phyloP scores from a whole-genome alignment of 1,140 invertebrate genomes.

The Solenopsis invicta region DNA sequence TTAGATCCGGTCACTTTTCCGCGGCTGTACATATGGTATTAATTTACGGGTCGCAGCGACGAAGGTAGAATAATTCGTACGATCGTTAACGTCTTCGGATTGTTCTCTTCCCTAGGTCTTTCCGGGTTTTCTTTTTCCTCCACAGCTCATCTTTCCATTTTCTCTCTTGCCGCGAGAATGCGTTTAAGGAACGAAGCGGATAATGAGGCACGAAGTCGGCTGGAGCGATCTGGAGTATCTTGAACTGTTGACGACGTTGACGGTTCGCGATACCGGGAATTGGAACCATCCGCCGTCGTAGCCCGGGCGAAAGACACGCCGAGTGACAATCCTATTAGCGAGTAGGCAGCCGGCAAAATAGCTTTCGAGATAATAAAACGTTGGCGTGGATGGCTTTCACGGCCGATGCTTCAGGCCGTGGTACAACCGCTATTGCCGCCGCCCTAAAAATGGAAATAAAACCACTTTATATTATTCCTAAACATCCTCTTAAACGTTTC shows the following conservation, averaged over 20 bases:
- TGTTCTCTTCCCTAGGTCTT: neutral
- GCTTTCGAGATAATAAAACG: constrained; percentile 77
- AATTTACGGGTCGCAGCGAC: constrained; percentile 70
- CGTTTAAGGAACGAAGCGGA: neutral
- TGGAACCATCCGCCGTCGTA: constrained; percentile 69
- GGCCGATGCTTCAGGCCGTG: constrained; percentile 8
- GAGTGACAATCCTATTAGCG: constrained; percentile 78
- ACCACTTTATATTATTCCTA: constrained; percentile 58
- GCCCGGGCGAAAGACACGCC: constrained; percentile 72
- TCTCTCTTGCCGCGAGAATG: neutral
- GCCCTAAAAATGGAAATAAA: constrained; percentile 67
- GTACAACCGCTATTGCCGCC: constrained; percentile 16
- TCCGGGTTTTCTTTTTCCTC: neutral
- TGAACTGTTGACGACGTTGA: constrained; percentile 64
- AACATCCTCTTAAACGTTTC: constrained; percentile 11
- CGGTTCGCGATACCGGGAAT: constrained; percentile 73
- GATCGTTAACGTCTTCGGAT: constrained; percentile 53
- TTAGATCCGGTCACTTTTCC: neutral
- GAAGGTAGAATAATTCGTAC: constrained; percentile 66
- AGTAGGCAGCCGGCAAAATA: constrained; percentile 76
- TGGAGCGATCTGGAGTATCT: constrained; percentile 64
- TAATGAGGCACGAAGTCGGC: constrained; percentile 66
- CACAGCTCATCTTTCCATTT: neutral
- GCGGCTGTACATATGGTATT: constrained; percentile 57
- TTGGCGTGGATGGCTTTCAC: constrained; percentile 47